These are phyloP conservation scores for Barypeithes pellucidus DNA, from an alignment of 2,888 invertebrate species.

Conservation along the genomic window DNA sequence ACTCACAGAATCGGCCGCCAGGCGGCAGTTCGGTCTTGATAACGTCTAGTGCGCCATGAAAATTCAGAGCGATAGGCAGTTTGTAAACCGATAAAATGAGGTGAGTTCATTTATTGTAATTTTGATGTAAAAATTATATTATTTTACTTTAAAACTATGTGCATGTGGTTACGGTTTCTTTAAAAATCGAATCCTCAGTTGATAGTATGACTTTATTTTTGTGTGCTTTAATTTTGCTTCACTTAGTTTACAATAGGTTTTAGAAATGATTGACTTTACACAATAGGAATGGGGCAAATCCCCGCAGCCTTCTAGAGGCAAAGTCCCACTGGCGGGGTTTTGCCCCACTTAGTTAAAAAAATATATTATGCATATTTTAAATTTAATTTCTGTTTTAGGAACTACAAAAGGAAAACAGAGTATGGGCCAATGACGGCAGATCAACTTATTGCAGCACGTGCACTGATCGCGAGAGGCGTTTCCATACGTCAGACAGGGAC, in stretches of 20 bases:
- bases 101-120: too few relatives aligned
- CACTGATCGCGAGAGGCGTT: too few relatives aligned
- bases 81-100: too few relatives aligned
- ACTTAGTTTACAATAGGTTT: not conserved
- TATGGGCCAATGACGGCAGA: too few relatives aligned
- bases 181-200: not conserved
- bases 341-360: slow-evolving; percentile 20
- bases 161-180: not conserved
- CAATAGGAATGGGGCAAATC: not conserved
- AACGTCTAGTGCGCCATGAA: slow-evolving; percentile 9
- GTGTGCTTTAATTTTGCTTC: not conserved
- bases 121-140: too few relatives aligned
- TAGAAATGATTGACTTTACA: not conserved
- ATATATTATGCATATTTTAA: too few relatives aligned
- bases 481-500: too few relatives aligned
- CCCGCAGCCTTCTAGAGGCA: not conserved
- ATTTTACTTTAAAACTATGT: not conserved
- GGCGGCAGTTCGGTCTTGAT: slow-evolving; percentile 9
- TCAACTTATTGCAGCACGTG: too few relatives aligned
- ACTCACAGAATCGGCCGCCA: not conserved
- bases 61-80: slow-evolving; percentile 1
- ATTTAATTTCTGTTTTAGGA: too few relatives aligned
- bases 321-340: slow-evolving; percentile 13
- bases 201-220: not conserved
- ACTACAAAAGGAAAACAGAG: too few relatives aligned